These are phyloP conservation scores for Muricea muricata DNA, from an alignment of 92 coral and sea anemone species.

Conservation along the genomic window DNA sequence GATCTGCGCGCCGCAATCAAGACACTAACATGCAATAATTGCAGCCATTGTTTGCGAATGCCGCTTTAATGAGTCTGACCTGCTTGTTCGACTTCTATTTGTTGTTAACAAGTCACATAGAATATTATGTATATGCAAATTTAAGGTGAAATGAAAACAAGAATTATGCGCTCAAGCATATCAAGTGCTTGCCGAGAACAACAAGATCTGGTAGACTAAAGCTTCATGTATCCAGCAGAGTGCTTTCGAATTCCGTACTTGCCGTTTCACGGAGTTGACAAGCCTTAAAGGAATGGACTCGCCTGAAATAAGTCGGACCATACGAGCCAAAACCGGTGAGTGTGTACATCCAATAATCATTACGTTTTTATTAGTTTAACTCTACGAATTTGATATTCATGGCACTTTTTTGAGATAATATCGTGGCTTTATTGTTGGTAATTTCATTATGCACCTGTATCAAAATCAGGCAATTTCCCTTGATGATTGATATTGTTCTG, in stretches of 20 bases:
- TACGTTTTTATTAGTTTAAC: neutral
- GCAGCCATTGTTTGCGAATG: neutral
- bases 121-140: slow-evolving; percentile 14
- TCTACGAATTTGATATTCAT: neutral
- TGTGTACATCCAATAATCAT: neutral
- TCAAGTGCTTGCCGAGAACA: slow-evolving; percentile 3
- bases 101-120: neutral
- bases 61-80: neutral
- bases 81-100: slow-evolving; percentile 1
- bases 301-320: slow-evolving; percentile 17
- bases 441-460: neutral
- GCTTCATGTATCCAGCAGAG: slow-evolving; percentile 31
- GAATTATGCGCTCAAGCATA: neutral
- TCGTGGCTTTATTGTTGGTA: neutral
- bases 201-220: neutral
- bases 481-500: neutral
- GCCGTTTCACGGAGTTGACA: neutral
- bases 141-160: neutral
- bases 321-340: neutral
- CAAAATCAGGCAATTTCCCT: neutral
- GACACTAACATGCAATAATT: neutral
- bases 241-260: neutral
- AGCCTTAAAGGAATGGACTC: neutral
- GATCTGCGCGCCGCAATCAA: too few relatives aligned
- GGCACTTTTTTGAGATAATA: neutral